Evolutionary conservation across 2,888 invertebrate species (phyloP), one percentile per base, ranked within the genome.

Genomic region (Apamea sordens): DNA sequence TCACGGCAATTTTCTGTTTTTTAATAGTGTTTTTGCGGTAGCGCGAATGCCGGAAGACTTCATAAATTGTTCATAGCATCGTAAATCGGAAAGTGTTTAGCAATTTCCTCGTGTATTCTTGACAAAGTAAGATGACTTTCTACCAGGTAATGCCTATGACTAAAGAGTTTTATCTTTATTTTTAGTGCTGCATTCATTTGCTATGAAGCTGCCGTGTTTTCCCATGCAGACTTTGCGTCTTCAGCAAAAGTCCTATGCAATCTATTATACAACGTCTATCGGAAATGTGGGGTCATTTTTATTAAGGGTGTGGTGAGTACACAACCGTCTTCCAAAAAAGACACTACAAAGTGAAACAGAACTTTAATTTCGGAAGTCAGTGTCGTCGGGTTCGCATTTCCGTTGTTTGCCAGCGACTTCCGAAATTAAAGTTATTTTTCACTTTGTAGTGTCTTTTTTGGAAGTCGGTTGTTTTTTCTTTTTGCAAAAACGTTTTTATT

Each of bases 1-100:
- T 82, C 80, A 84, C 73, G 78, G 82, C 79, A 86, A 88, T 88
- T 89, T 88, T 82, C 77, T 78, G 68, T 75, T 63, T 85, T 89
- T 87, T 87, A 87, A 86, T 84, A 85, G 78, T 83, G 81, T 87
- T 80, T 83, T 85, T 85, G 84, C 85, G 72, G 81, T 70, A 81
- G 72, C 67, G 74, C 56, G 64, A 73, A 80, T 83, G 73, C 80
- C 83, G 89, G 79, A 88, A 87, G 80, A 84, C 53, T 73, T 65
- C 74, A 75, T 77, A 87, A 87, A 80, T 72, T 87, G 76, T 77
- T 87, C 53, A 74, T 63, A 28, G 74, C 77, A 84, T 85, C 85
- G 73, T 85, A 80, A 87, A 85, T 85, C 80, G 69, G 76, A 85
- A 85, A 87, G 85, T 85, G 80, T 87, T 85, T 87, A 80, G 69